phyloP scores from a whole-genome alignment of 2,797 vertebrate genomes.

The Pygocentrus nattereri region DNA sequence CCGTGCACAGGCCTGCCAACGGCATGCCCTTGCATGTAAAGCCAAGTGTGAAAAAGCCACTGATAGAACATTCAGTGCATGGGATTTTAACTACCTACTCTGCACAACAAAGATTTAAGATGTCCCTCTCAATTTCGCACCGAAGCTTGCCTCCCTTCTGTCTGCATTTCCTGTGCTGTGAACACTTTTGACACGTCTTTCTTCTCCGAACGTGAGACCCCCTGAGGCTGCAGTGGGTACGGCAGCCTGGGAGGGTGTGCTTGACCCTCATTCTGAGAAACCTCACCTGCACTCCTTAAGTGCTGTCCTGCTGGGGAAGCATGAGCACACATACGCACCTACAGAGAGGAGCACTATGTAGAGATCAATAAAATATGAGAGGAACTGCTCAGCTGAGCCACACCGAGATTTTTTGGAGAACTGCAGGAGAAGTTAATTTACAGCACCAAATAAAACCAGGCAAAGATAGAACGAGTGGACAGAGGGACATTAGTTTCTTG shows the following conservation, averaged over 20 bases:
- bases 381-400: neutral
- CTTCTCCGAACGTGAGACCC: neutral
- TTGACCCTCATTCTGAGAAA: conserved; percentile 2
- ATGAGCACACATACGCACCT: neutral
- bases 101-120: neutral
- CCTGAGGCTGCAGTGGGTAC: neutral
- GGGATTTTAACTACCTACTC: neutral
- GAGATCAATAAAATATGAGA: conserved; percentile 37
- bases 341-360: conserved; percentile 8
- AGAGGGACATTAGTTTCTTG: neutral
- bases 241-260: neutral
- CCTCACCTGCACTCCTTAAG: neutral
- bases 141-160: neutral
- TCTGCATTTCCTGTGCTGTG: neutral
- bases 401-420: neutral
- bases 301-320: neutral
- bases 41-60: no score
- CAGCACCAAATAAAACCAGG: neutral
- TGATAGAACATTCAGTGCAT: no score
- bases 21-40: no score
- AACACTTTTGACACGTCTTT: neutral
- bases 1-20: no score
- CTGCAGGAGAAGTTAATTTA: neutral
- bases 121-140: conserved; percentile 2
- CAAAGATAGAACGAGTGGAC: neutral